phyloP scores from a whole-genome alignment of 2,797 vertebrate genomes.

The Vespertilio murinus region DNA sequence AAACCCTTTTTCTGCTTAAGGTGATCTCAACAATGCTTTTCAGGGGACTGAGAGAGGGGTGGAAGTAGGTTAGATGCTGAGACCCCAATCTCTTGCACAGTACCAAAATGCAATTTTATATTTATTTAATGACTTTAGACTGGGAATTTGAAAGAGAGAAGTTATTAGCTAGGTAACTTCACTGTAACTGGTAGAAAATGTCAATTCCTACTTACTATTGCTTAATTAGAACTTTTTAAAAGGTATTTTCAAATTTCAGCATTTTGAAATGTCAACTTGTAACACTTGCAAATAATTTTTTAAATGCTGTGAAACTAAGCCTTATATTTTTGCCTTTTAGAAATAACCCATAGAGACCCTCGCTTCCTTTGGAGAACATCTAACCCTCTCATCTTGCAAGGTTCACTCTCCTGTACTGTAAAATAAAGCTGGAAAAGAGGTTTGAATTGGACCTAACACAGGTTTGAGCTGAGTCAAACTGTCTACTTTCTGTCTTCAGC shows the following conservation, averaged over 20 bases:
- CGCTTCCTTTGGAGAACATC: conserved; percentile 26
- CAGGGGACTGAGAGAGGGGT: not conserved
- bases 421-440: conserved; percentile 40
- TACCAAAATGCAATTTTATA: conserved; percentile 32
- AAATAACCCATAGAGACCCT: not conserved
- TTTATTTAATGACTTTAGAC: conserved; percentile 42
- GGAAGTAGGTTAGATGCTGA: conserved; percentile 1
- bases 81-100: conserved; percentile 60
- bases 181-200: conserved; percentile 70
- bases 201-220: conserved; percentile 69
- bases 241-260: conserved; percentile 76
- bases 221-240: conserved; percentile 74
- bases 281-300: conserved; percentile 55
- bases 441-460: not conserved
- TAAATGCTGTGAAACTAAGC: conserved; percentile 42
- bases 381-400: conserved; percentile 41
- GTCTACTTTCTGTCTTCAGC: conserved; percentile 12
- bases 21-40: conserved; percentile 15
- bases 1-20: not conserved
- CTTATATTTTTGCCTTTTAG: conserved; percentile 37
- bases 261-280: conserved; percentile 74
- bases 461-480: not conserved
- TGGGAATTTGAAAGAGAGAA: conserved; percentile 28
- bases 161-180: conserved; percentile 51
- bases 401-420: not conserved